Evolutionary conservation across 2,113 vertebrate genomes (phyloP), one percentile per base, ranked within the genome.

Genomic region (Piprites chloris): DNA sequence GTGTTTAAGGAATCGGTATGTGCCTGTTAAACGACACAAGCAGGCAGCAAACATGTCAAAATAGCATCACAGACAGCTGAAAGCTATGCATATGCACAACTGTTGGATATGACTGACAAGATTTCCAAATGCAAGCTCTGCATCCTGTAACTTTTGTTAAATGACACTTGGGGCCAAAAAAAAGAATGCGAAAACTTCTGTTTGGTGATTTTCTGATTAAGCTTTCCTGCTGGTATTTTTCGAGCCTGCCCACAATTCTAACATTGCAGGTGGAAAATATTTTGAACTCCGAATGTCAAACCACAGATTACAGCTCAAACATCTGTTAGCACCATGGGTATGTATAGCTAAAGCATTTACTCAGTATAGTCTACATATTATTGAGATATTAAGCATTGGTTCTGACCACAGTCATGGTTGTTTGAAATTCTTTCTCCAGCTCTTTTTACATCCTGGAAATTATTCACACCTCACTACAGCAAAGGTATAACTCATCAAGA

Each of bases 1-100:
- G 99, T 99, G 95, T 99, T 99, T 97, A 99, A 97, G 91, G 99
- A 99, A 96, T 99, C 99, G 2, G 99, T 99, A 90, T 99, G 99
- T n/a, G 98, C 98, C 99, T 99, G 98, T 85, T 73, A 79, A 93
- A 95, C 41, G 81, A 95, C 59, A 92, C 22, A 93, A 92, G 41
- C 28, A 85, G 91, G 94, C 93, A 91, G 46, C 39, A 96, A 91
- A 87, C 37, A 14, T 3, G 44, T 97, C 71, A 97, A 50, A 81
- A 86, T 42, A 35, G 12, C 69, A 66, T 89, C 50, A 30, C 55
- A 71, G 58, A 73, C n/a, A 80, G 53, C 17, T 88, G 62, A 30
- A 67, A 85, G 33, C 62, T 74, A 77, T 9, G 44, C 83, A 67
- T 46, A n/a, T 11, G 50, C 52, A 63, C 46, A 35, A 52, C 50